Conservation (phyloP, 2,113 vertebrate genomes). For the Sylvia atricapilla region DNA sequence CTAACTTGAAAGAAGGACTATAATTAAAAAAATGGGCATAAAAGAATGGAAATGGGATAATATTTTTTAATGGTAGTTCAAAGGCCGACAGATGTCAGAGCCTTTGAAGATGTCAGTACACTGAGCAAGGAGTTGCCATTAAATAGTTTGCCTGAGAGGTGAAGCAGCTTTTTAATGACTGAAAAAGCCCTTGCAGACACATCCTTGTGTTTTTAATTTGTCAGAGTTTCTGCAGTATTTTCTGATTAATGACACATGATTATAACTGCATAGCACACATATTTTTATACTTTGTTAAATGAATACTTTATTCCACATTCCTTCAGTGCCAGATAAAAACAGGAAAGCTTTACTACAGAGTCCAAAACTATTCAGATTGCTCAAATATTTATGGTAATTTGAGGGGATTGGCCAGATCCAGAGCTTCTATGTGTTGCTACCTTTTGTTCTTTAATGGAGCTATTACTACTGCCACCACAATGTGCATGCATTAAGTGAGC, state of each 20-base stretch:
- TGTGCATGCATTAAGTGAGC: conserved; percentile 24
- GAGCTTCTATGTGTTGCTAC: conserved; percentile 62
- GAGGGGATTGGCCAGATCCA: conserved; percentile 66
- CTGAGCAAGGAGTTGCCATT: conserved; percentile 78
- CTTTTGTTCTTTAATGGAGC: conserved; percentile 72
- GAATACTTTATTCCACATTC: conserved; percentile 78
- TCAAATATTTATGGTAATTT: conserved; percentile 77
- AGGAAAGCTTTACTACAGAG: conserved; percentile 68
- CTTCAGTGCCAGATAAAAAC: conserved; percentile 72
- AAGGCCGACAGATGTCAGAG: conserved; percentile 92
- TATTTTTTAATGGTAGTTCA: conserved; percentile 89
- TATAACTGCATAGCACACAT: conserved; percentile 80
- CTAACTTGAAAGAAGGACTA: conserved; percentile 87
- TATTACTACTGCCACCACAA: conserved; percentile 60
- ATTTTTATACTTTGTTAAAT: conserved; percentile 77
- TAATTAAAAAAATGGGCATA: conserved; percentile 98
- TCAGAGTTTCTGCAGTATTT: conserved; percentile 80
- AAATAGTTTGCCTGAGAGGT: conserved; percentile 80
- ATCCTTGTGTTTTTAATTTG: conserved; percentile 85
- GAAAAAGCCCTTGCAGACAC: conserved; percentile 79
- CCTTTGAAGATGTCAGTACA: conserved; percentile 86
- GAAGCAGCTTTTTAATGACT: conserved; percentile 79
- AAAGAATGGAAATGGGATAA: conserved; percentile 90
- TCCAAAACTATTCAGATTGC: conserved; percentile 70
- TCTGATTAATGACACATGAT: conserved; percentile 83